Evolutionary conservation across 2,888 invertebrate genomes (phyloP), one percentile per base, ranked within the genome.

Genomic region (Eupithecia vulgata): DNA sequence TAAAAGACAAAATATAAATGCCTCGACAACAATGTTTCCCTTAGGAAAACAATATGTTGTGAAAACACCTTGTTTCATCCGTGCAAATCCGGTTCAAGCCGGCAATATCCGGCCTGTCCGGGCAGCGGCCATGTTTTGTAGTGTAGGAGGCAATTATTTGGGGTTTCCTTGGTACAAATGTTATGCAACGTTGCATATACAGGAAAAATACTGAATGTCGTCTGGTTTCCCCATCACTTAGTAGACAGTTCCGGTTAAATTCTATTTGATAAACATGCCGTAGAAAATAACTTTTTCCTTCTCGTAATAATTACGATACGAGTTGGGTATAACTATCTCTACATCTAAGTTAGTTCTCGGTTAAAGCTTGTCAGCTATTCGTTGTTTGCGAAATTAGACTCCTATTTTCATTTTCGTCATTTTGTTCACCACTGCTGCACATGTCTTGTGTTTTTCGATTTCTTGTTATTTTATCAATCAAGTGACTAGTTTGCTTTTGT

Each of bases 31-130:
- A 61, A 61, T 34, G 61, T 30, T 61, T 61, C 61, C 61, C 61
- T 34, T 15, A 34, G 65, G 65, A 59, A 71, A 69, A 67, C 71
- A 76, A 76, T 67, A 71, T 71, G 21, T 68, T 45, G 62, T 68
- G 61, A 64, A 69, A 73, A 73, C 71, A 76, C 71, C 69, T 71
- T 67, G 73, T 70, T 71, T 61, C 25, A 76, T 71, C 73, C 73
- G 71, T 65, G 69, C 69, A 69, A 83, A 81, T 81, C 78, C 79
- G 72, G 76, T 75, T 57, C 66, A 66, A 73, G 74, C 75, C 70
- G 67, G 77, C 65, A 75, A 79, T 81, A 78, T 79, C 79, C 80
- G 79, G 78, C 48, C 71, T 75, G 73, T 72, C 71, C 75, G 78
- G 71, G 74, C 61, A 68, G 67, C 52, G 35, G 78, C 75, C 70